A percentile compares a stretch with the other conserved stretches of the same genome.
phyloP scores from a whole-genome alignment of 2,888 invertebrate species.

The Hydrotaea diabolus region DNA sequence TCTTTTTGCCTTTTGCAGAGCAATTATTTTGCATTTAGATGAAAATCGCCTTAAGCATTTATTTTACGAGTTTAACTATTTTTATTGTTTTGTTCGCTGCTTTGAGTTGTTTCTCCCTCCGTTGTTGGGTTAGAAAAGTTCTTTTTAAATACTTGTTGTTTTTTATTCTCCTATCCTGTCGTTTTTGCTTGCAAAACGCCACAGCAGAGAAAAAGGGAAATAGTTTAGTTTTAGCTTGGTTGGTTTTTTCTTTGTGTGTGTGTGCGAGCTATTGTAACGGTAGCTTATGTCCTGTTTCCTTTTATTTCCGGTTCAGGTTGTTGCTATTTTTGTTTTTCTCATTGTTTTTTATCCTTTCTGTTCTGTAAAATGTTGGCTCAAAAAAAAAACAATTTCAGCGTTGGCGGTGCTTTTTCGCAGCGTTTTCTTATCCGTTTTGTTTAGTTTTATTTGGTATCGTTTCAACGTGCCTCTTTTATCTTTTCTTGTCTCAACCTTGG shows the following conservation, averaged over 20 bases:
- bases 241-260: background rate
- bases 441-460: background rate
- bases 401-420: background rate
- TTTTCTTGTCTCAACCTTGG: background rate
- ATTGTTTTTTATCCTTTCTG: background rate
- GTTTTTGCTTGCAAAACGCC: background rate
- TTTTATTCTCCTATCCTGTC: background rate
- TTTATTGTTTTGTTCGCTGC: background rate
- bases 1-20: background rate
- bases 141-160: background rate
- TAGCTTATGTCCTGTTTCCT: slow-evolving; percentile 16
- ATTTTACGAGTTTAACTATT: slow-evolving; percentile 18
- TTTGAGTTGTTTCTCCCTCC: background rate
- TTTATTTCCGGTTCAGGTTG: slow-evolving; percentile 15
- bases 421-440: background rate
- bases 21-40: slow-evolving; percentile 4
- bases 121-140: background rate
- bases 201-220: background rate
- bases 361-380: background rate
- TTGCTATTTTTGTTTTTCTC: background rate
- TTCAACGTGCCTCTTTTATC: background rate
- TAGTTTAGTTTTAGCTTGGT: background rate
- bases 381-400: background rate
- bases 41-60: slow-evolving; percentile 4
- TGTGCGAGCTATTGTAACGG: background rate